Evolutionary conservation across 2,113 vertebrate genomes (phyloP).

Genomic region (Passer domesticus): DNA sequence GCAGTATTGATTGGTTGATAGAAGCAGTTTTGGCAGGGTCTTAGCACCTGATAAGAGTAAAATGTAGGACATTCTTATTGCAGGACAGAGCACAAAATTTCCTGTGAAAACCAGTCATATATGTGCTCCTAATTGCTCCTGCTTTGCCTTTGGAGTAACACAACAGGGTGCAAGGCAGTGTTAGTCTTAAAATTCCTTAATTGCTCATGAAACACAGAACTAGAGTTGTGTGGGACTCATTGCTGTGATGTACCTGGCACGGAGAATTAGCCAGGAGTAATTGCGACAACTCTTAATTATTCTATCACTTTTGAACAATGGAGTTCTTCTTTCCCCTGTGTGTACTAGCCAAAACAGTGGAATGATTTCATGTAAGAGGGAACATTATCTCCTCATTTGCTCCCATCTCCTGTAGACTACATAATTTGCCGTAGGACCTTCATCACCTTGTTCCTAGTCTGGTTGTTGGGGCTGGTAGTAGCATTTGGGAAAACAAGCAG

Average conservation of each 20-base stretch:
- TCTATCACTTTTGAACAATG: not conserved
- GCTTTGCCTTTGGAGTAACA: not conserved
- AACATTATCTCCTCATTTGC: not conserved
- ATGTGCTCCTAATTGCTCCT: not conserved
- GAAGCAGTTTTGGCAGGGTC: not conserved
- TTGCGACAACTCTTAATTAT: not conserved
- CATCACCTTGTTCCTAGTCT: not conserved
- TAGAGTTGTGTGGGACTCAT: not conserved
- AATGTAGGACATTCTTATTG: not conserved
- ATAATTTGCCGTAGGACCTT: not conserved
- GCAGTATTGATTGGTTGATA: not conserved
- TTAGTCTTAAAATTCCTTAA: not conserved
- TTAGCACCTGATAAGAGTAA: not conserved
- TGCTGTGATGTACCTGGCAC: not conserved
- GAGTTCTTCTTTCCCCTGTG: not conserved
- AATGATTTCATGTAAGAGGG: not conserved
- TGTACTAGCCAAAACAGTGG: not conserved
- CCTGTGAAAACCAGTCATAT: not conserved
- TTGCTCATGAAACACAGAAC: not conserved
- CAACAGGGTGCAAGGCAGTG: not conserved
- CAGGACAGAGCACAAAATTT: not conserved
- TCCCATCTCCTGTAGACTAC: not conserved
- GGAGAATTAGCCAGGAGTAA: not conserved
- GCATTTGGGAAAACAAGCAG: not conserved
- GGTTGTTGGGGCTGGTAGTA: not conserved